Evolutionary conservation across 2,113 vertebrate species (phyloP), one percentile per base, ranked within the genome.

Genomic region (Phainopepla nitens): DNA sequence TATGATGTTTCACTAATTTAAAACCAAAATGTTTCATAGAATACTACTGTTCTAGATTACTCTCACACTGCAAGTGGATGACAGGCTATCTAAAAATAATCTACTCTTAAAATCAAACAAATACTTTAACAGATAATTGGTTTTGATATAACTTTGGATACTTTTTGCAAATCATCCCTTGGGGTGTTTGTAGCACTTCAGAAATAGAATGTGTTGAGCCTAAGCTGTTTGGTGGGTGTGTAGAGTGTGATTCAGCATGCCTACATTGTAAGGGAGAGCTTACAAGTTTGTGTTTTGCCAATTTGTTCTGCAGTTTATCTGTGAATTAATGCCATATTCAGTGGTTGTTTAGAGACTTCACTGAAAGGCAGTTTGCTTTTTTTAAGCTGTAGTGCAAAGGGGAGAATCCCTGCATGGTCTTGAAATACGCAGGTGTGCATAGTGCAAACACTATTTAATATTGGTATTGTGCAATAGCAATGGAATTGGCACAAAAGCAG

Each of bases 391-490:
- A 42, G 15, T 41, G 25, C 36, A 45, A 94, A 54, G 12, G 45
- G 61, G 53, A 33, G 23, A 27, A 19, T 53, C 36, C 58, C 0
- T 47, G 21, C 3, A 1, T 1, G 3, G 10, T 58, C 27, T 77
- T 71, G 18, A 64, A 68, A 35, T 23, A 53, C 0, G 1, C 22
- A 61, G 19, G 4, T 87, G 22, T 73, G 19, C 28, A 3, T 27
- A 41, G 13, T 2, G 1, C 45, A n/a, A n/a, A 71, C 14, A 42
- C 4, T 53, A 47, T 76, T 83, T 82, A 51, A 49, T 14, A 8
- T 24, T 42, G 41, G 1, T 50, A 3, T 39, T 35, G 21, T 42
- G 25, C 35, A 58, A 5, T 22, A 79, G 15, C 19, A 71, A 15
- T 72, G 18, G 36, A 44, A 53, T 65, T 87, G 57, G 19, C 36